Evolutionary conservation across 2,888 invertebrate genomes (phyloP), one percentile per base, ranked within the genome.

Genomic region (Drosophila flavopinicola): DNA sequence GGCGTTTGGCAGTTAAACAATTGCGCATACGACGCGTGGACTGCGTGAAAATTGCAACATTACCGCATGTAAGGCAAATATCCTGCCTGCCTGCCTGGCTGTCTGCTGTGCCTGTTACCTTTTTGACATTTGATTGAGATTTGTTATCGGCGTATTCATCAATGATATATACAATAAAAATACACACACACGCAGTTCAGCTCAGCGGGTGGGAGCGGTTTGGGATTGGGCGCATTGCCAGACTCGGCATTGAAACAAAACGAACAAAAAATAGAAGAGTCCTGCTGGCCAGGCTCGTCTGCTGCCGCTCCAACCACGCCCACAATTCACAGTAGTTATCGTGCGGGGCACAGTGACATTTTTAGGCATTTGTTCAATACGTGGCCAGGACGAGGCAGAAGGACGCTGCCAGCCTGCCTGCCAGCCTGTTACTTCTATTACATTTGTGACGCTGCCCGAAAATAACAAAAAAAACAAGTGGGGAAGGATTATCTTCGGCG

Each of bases 71-170:
- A 53, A 30, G 35, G 32, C 48, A 39, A 24, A 53, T 37, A 15
- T 37, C 17, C 32, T 11, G 24, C 24, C 47, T 66, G 69, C 66
- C 65, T 17, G 35, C 6, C 44, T 33, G 6, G 37, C 13, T 42
- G n/a, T 25, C 13, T 44, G 17, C 25, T 33, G 32, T 83, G 83
- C 87, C 89, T 88, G 89, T 89, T 90, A 89, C 90, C 89, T 90
- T 90, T 90, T 89, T 90, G 90, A 90, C 90, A 89, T 90, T 90
- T 90, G 90, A 90, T 90, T 90, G 90, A 90, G 90, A 90, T 90
- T 90, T 90, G 90, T 90, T 90, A 89, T 90, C 89, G 86, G 87
- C 88, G 82, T 83, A 87, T 85, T 85, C 89, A 88, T 89, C 88
- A 89, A 89, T 89, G 88, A 88, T 88, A 89, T 88, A 88, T 87